Evolutionary conservation across 1,140 invertebrate genomes (phyloP).

Genomic region (Musca vetustissima): DNA sequence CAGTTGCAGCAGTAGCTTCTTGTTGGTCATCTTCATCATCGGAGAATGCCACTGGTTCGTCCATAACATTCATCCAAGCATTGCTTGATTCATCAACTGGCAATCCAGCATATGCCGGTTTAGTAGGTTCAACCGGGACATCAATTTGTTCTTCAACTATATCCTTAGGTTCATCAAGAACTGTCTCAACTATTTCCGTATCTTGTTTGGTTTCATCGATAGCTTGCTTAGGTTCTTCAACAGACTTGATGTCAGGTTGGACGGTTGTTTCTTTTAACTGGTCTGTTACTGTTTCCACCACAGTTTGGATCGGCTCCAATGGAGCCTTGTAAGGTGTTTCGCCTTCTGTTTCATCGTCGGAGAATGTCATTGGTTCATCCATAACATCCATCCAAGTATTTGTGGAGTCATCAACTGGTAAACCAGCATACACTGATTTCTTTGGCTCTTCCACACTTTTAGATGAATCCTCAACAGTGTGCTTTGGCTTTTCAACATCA

Average conservation of each 20-base stretch:
- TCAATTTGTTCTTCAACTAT: constrained; percentile 1
- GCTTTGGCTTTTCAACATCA: too few relatives aligned
- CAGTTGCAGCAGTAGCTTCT: neutral
- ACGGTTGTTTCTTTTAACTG: too few relatives aligned
- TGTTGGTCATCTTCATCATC: constrained; percentile 48
- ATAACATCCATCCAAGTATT: constrained; percentile 56
- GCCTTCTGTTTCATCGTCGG: too few relatives aligned
- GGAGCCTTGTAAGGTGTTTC: too few relatives aligned
- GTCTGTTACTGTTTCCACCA: too few relatives aligned
- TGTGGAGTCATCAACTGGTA: constrained; percentile 57
- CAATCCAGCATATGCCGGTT: constrained; percentile 49
- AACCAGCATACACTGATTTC: constrained; percentile 49
- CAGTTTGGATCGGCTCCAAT: too few relatives aligned
- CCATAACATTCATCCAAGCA: constrained; percentile 57
- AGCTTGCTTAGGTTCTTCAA: too few relatives aligned
- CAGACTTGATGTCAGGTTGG: too few relatives aligned
- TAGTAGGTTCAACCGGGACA: constrained; percentile 18
- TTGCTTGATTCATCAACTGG: constrained; percentile 56
- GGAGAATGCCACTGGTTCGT: constrained; percentile 58
- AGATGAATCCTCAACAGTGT: too few relatives aligned
- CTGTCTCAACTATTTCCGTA: too few relatives aligned
- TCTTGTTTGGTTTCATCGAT: too few relatives aligned
- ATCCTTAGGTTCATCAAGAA: neutral
- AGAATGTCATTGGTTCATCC: constrained; percentile 59
- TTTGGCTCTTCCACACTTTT: too few relatives aligned